Percentiles rank a stretch among this genome's conserved stretches.
These are phyloP conservation scores for Adelphocoris suturalis DNA, from an alignment of 2,888 invertebrate species.

Conservation along the genomic window DNA sequence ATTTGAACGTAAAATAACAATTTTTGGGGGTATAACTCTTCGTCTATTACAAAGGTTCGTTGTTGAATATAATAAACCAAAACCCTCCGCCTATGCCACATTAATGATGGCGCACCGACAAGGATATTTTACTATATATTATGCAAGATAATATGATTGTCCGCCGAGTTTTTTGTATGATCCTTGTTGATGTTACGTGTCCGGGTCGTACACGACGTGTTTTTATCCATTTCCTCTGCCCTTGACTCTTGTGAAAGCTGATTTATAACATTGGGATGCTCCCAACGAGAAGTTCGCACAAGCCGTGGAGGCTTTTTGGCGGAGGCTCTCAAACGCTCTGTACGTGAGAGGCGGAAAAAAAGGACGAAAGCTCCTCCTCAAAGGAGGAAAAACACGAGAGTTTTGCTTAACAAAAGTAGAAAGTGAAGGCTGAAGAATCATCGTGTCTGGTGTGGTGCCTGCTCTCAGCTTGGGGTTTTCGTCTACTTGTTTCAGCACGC, in stretches of 20 bases:
- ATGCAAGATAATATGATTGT: too few species aligned
- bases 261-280: slow-evolving; percentile 1
- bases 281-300: slow-evolving; percentile 31
- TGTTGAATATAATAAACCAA: too few species aligned
- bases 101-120: too few species aligned
- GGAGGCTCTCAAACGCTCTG: slow-evolving; percentile 23
- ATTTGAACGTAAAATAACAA: too few species aligned
- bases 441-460: not conserved
- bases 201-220: not conserved
- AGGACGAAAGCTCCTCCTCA: not conserved
- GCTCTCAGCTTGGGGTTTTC: not conserved
- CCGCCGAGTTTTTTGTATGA: too few species aligned
- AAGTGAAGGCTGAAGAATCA: not conserved
- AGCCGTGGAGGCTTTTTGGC: slow-evolving; percentile 27
- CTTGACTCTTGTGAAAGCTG: slow-evolving; percentile 9
- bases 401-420: slow-evolving; percentile 25
- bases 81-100: too few species aligned
- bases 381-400: slow-evolving; percentile 16
- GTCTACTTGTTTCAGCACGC: slow-evolving; percentile 26
- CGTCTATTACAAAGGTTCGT: too few species aligned
- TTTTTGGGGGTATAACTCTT: too few species aligned
- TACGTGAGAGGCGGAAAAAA: slow-evolving; percentile 39
- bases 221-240: not conserved
- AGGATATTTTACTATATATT: too few species aligned
- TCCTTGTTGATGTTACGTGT: not conserved